phyloP scores from a whole-genome alignment of 1,140 invertebrate genomes.

The Aphelinus certus region DNA sequence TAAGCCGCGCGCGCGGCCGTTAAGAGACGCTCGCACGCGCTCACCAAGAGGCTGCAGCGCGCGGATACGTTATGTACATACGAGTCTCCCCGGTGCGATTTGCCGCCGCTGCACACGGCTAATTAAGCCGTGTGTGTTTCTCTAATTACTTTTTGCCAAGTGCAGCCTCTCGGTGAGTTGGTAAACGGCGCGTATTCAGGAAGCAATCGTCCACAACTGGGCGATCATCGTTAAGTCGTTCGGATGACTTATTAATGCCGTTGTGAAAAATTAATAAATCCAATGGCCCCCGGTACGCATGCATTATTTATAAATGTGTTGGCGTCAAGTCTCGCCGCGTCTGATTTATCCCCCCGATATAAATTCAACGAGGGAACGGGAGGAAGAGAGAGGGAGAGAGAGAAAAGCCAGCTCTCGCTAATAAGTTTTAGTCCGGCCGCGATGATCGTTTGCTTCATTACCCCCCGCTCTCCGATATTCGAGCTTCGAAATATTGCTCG shows the following conservation, averaged over 20 bases:
- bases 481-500: constrained; percentile 5
- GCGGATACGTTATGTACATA: too few species aligned
- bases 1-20: background rate
- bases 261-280: constrained; percentile 38
- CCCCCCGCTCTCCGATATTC: background rate
- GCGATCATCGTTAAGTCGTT: constrained; percentile 22
- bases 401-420: constrained; percentile 2
- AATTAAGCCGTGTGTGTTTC: constrained; percentile 12
- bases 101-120: background rate
- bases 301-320: constrained; percentile 38
- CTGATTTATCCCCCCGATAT: constrained; percentile 30
- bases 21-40: background rate
- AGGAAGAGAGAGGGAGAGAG: background rate
- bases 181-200: constrained; percentile 25
- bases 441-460: too few species aligned
- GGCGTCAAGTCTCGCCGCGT: constrained; percentile 4
- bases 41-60: too few species aligned
- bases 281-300: background rate
- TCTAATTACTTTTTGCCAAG: constrained; percentile 21
- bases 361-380: background rate
- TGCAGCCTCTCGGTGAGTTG: background rate
- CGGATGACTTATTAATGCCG: constrained; percentile 27
- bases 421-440: constrained; percentile 24
- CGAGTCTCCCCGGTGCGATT: background rate
- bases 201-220: background rate